Base-by-base conservation (phyloP, 2,113 vertebrate species). In the Cyanoliseus patagonus region DNA sequence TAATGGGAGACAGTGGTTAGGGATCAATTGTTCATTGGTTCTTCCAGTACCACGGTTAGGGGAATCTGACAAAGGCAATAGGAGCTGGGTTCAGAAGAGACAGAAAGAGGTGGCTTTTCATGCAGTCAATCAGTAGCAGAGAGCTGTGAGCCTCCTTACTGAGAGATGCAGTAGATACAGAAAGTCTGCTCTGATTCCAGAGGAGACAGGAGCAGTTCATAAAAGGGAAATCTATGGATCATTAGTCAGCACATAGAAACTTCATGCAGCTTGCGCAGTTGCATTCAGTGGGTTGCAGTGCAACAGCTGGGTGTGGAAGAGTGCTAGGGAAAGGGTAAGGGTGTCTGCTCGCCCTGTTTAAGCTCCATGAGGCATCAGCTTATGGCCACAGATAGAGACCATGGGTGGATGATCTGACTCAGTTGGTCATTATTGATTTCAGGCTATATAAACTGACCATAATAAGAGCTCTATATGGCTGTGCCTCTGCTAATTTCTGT, bases 351-450 rank as follows among this genome's bases (percentile, higher is more conserved):
- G 20, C 22, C 13, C 4, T 7, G 28, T 28, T 46, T 46, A 31
- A 66, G 57, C 28, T 66, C 19, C 13, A 1, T 30, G 51, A 41
- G 23, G 16, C 30, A 24, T 23, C 8, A 1, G 13, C 42, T 67
- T 20, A 46, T 10, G 42, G 82, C 42, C 30, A 10, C 53, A 7
- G 51, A 37, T 53, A 12, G 47, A 35, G 53, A 15, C 31, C 24
- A 7, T 2, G 18, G n/a, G 15, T 1, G 0, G 14, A 28, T 49
- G n/a, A 23, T 53, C 42, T 6, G 2, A 35, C 35, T 14, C 33
- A 35, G 57, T 22, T 35, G 33, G 13, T 35, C 57, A 59, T 59
- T 35, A 35, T 35, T 35, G 57, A 14, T 35, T 59, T 59, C 57
- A 59, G 33, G 33, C 57, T 59, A 10, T 27, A 11, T 37, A 62